phyloP scores from a whole-genome alignment of 1,140 invertebrate genomes.

The Ylistrum balloti region DNA sequence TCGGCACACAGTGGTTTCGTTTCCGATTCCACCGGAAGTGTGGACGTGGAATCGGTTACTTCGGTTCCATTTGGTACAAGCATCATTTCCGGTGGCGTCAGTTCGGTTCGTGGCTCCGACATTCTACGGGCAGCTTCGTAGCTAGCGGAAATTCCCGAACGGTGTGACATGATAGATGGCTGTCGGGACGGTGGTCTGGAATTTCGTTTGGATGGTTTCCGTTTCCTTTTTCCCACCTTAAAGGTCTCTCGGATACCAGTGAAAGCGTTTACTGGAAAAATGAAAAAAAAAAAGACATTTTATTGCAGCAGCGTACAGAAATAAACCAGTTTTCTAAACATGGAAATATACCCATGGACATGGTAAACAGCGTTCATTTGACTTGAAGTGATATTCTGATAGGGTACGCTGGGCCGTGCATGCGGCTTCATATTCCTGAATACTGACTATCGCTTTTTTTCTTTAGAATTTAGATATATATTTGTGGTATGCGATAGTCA shows the following conservation, averaged over 20 bases:
- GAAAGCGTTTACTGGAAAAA: not conserved
- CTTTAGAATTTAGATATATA: too few species aligned
- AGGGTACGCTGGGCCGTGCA: too few species aligned
- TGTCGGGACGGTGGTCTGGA: not conserved
- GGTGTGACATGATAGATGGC: not conserved
- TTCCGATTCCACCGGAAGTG: slow-evolving; percentile 12
- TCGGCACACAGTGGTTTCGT: slow-evolving; percentile 2
- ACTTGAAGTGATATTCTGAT: too few species aligned
- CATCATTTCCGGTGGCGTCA: slow-evolving; percentile 7
- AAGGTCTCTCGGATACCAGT: slow-evolving; percentile 8
- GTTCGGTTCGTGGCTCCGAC: slow-evolving; percentile 6
- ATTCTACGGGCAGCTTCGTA: slow-evolving; percentile 32
- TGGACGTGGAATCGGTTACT: slow-evolving; percentile 6
- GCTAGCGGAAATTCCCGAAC: slow-evolving; percentile 11
- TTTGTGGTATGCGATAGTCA: too few species aligned
- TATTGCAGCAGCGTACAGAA: too few species aligned
- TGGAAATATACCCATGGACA: too few species aligned
- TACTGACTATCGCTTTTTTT: too few species aligned
- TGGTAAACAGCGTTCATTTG: too few species aligned
- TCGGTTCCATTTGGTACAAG: not conserved
- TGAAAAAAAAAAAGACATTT: too few species aligned
- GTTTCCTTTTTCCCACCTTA: not conserved
- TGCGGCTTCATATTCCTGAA: too few species aligned
- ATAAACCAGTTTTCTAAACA: too few species aligned
- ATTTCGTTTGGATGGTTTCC: not conserved